phyloP scores from a whole-genome alignment of 2,797 vertebrate species.

The Brachyrhaphis roseni region DNA sequence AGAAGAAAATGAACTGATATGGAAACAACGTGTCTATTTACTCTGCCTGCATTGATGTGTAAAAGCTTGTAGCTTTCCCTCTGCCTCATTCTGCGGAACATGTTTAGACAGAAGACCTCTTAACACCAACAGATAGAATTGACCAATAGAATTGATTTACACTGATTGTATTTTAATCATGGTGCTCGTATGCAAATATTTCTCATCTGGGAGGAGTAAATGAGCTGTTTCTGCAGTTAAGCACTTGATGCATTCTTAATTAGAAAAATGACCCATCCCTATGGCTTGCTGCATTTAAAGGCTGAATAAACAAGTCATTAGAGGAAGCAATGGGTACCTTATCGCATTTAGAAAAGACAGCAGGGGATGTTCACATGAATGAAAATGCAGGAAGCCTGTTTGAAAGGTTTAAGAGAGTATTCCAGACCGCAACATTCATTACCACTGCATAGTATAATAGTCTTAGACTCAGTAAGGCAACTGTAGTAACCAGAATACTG shows the following conservation, averaged over 20 bases:
- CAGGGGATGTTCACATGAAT: not conserved
- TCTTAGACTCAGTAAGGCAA: not conserved
- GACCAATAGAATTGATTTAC: constrained; percentile 28
- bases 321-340: constrained; percentile 1
- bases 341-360: not conserved
- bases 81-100: constrained; percentile 2
- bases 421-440: not conserved
- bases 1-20: not conserved
- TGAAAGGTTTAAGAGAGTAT: not conserved
- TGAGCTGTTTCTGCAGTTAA: constrained; percentile 15
- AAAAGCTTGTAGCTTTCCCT: not conserved
- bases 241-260: constrained; percentile 24
- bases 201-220: constrained; percentile 27
- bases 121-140: constrained; percentile 7
- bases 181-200: constrained; percentile 17
- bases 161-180: constrained; percentile 22
- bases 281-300: constrained; percentile 3
- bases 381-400: not conserved
- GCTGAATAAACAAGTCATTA: constrained; percentile 9
- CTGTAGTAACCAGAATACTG: not conserved
- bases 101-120: constrained; percentile 4
- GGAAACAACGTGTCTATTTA: not conserved
- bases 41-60: not conserved
- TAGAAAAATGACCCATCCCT: constrained; percentile 1
- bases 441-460: not conserved